These are phyloP conservation scores for Microtus oregoni DNA, from an alignment of 2,113 vertebrate genomes.

Conservation along the genomic window DNA sequence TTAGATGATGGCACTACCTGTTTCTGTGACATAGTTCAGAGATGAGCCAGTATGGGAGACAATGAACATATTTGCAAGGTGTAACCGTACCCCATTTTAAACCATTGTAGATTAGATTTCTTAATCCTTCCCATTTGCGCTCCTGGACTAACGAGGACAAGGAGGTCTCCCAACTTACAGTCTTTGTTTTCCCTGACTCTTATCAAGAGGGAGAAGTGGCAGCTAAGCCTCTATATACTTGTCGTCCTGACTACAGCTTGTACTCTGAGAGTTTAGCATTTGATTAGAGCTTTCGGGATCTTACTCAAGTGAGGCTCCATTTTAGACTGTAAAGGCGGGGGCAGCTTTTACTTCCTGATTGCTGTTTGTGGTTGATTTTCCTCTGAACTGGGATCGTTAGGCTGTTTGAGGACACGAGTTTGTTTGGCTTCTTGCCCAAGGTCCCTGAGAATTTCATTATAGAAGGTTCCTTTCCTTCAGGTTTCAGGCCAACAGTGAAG, in stretches of 20 bases:
- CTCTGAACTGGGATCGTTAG: background rate
- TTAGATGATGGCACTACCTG: background rate
- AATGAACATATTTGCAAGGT: conserved; percentile 52
- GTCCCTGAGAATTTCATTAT: background rate
- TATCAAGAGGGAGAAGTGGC: background rate
- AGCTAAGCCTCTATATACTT: background rate
- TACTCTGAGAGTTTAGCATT: background rate
- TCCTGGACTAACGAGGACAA: background rate
- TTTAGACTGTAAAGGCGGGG: background rate
- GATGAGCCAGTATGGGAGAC: conserved; percentile 46
- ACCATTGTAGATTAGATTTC: conserved; percentile 51
- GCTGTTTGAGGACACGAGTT: background rate
- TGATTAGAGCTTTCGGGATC: background rate
- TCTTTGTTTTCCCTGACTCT: background rate
- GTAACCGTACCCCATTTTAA: conserved; percentile 20
- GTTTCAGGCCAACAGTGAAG: conserved; percentile 49
- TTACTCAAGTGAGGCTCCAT: fast-evolving
- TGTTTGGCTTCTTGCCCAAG: background rate
- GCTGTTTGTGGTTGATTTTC: background rate
- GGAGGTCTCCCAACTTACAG: background rate
- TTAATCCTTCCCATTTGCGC: conserved; percentile 5
- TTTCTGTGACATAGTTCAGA: conserved; percentile 68
- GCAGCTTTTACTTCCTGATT: background rate
- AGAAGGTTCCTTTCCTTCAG: conserved; percentile 18
- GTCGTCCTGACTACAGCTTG: too few species aligned